Conservation (phyloP, 2,797 vertebrate genomes). For the Anolis apletophallus region DNA sequence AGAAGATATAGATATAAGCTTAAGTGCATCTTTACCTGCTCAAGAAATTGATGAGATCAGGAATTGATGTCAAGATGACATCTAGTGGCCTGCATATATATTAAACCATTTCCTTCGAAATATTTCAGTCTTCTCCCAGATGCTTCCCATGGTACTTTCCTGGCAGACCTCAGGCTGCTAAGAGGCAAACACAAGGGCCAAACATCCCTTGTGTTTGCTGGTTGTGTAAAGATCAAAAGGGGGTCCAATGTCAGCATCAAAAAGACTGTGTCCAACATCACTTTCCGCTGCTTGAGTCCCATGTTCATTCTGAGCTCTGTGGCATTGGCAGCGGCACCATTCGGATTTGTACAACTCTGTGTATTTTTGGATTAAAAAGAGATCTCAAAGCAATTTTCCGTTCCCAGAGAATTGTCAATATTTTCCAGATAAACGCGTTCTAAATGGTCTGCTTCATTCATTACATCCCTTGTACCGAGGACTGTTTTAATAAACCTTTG, state of each 20-base stretch:
- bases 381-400: slow-evolving; percentile 27
- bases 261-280: neutral
- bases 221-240: neutral
- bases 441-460: slow-evolving; percentile 36
- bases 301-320: neutral
- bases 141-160: neutral
- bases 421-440: slow-evolving; percentile 37
- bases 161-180: neutral
- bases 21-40: neutral
- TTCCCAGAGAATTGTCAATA: slow-evolving; percentile 35
- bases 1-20: neutral
- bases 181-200: neutral
- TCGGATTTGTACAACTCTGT: slow-evolving; percentile 6
- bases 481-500: slow-evolving; percentile 39
- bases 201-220: neutral
- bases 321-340: neutral
- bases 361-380: slow-evolving; percentile 21
- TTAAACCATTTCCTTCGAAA: neutral
- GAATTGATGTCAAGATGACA: neutral
- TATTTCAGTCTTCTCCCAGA: neutral
- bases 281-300: neutral
- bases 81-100: neutral
- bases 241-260: neutral
- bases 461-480: slow-evolving; percentile 24
- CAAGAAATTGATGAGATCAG: neutral